A percentile compares a stretch with the other conserved stretches of the same genome.
phyloP scores from a whole-genome alignment of 2,113 vertebrate species.

The Gila orcuttii region DNA sequence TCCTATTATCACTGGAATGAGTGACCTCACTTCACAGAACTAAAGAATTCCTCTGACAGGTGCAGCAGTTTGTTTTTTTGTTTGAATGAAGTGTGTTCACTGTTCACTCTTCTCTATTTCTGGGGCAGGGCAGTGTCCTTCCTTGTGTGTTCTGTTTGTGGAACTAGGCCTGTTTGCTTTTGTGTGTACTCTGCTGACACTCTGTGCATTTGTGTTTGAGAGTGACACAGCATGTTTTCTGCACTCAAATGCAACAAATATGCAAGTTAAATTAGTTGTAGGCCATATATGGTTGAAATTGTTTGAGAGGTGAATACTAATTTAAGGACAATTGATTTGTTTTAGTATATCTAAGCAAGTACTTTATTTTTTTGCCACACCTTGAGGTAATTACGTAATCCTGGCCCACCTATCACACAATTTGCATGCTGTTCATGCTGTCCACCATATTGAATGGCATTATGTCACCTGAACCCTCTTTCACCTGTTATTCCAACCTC shows the following conservation, averaged over 20 bases:
- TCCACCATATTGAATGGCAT: not conserved
- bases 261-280: not conserved
- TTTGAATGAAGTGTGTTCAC: conserved; percentile 60
- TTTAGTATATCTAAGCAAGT: not conserved
- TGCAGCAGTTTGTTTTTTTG: conserved; percentile 62
- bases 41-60: conserved; percentile 71
- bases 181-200: conserved; percentile 39
- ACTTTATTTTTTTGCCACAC: not conserved
- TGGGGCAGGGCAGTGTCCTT: conserved; percentile 4
- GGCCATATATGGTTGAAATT: not conserved
- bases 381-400: not conserved
- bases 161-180: conserved; percentile 10
- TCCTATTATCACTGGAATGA: conserved; percentile 60
- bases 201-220: not conserved
- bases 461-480: not conserved
- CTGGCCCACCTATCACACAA: not conserved
- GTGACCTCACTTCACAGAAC: conserved; percentile 66
- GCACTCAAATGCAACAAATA: not conserved
- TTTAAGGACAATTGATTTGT: not conserved
- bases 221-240: conserved; percentile 33
- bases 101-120: conserved; percentile 49
- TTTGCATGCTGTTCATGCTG: conserved; percentile 9
- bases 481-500: not conserved
- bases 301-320: not conserved
- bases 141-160: conserved; percentile 21